Base-by-base conservation (phyloP, 2,113 vertebrate genomes). In the Dissostichus mawsoni region DNA sequence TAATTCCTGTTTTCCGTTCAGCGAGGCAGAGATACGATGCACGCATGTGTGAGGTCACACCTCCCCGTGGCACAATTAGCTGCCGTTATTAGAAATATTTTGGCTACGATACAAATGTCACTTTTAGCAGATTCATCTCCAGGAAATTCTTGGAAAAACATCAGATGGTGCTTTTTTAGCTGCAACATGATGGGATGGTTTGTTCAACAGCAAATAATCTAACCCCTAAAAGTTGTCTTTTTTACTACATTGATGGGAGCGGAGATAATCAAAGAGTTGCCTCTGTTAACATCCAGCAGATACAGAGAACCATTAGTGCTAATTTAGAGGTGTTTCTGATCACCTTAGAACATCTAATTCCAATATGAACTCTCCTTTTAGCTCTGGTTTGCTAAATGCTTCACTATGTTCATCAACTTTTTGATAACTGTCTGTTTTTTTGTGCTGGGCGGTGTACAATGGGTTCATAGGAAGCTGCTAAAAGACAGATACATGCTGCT, bases 1-100 rank as follows among this genome's bases (percentile, higher is more conserved):
- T 2, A 68, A 82, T 87, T 85, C 81, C 81, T 81, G 77, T 66
- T 88, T 85, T 82, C 80, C 70, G 69, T 71, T 83, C 59, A 81
- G 74, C n/a, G 48, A 81, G 78, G 76, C 62, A 53, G 17, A 71
- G 66, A 68, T 74, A 70, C 66, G 82, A 71, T 52, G 16, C 29
- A 62, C 44, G 13, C 16, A 11, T 71, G 70, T 33, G 68, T 70
- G 56, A 82, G 81, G 81, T 87, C 85, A 78, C 68, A 67, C 53
- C 61, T 74, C 65, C 69, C 67, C 29, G 17, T 16, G 4, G 33
- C 53, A 41, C 47, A 18, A 41, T 76, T 56, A 56, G 44, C 53
- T 48, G 44, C 20, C 48, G n/a, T 71, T 33, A 61, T 67, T 68
- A 18, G 18, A 36, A 20, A 74, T 70, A 82, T 58, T 59, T 69